Percentiles rank a stretch among this genome's conserved stretches.
Evolutionary conservation across 2,888 invertebrate species (phyloP).

Genomic region (Acrobasis suavella): DNA sequence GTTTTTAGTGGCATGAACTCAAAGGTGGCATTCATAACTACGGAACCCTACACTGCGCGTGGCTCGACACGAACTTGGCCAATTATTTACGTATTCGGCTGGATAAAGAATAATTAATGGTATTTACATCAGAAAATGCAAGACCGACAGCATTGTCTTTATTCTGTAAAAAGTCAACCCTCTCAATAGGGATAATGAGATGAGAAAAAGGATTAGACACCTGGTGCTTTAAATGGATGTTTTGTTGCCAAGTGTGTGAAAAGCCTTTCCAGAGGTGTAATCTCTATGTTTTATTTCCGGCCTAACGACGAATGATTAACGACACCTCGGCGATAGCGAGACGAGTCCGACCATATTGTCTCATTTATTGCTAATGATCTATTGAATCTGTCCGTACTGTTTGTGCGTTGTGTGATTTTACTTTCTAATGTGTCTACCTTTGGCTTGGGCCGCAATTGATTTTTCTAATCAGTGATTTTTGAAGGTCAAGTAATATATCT

Average conservation of each 20-base stretch:
- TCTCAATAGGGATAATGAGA: no score
- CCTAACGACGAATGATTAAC: constrained; percentile 69
- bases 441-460: constrained; percentile 39
- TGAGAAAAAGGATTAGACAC: no score
- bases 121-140: no score
- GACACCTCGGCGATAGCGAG: constrained; percentile 55
- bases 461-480: constrained; percentile 34
- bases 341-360: constrained; percentile 68
- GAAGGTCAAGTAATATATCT: not conserved
- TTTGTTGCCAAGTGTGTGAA: constrained; percentile 6
- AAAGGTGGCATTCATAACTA: no score
- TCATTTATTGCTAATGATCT: constrained; percentile 76
- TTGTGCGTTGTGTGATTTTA: constrained; percentile 42
- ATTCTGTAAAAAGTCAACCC: no score
- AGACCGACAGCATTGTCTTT: no score
- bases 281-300: constrained; percentile 69
- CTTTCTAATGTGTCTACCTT: constrained; percentile 55
- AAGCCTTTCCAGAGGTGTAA: constrained; percentile 55
- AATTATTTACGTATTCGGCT: no score
- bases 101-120: no score
- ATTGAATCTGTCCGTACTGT: constrained; percentile 53
- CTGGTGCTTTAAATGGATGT: constrained; percentile 13
- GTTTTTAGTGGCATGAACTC: no score
- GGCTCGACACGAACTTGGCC: no score
- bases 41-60: no score